Percentiles rank a stretch among this genome's conserved stretches.
These are phyloP conservation scores for Vulpes vulpes DNA, from an alignment of 2,113 vertebrate species.

Conservation along the genomic window DNA sequence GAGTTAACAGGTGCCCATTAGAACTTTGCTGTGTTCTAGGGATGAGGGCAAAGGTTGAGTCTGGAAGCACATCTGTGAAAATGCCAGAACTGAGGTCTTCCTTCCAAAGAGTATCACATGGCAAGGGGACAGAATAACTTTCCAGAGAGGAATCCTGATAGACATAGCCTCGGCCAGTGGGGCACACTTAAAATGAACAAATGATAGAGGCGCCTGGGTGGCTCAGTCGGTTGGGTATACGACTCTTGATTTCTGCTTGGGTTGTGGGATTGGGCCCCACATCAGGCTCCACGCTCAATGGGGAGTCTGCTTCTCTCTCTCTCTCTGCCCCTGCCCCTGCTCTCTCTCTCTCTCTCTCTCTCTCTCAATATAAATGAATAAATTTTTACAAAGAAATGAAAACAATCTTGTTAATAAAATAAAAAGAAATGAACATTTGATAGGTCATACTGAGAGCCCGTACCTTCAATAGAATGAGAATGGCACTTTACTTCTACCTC, in stretches of 20 bases:
- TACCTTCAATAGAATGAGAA: background rate
- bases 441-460: fast-evolving
- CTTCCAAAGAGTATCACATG: background rate
- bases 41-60: background rate
- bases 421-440: background rate
- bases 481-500: background rate
- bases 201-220: background rate
- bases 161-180: background rate
- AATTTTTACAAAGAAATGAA: background rate
- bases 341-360: background rate
- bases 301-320: background rate
- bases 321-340: background rate
- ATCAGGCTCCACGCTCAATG: background rate
- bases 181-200: background rate
- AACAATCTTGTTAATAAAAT: too few species aligned
- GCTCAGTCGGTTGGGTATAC: background rate
- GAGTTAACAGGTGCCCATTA: background rate
- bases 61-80: background rate
- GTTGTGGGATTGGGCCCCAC: background rate
- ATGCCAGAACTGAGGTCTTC: background rate
- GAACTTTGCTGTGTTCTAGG: background rate
- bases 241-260: background rate
- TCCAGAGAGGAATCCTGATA: background rate
- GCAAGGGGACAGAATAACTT: background rate
- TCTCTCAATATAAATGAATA: background rate